A percentile compares a stretch with the other conserved stretches of the same genome.
phyloP scores from a whole-genome alignment of 2,888 invertebrate species.

The Abrostola tripartita region DNA sequence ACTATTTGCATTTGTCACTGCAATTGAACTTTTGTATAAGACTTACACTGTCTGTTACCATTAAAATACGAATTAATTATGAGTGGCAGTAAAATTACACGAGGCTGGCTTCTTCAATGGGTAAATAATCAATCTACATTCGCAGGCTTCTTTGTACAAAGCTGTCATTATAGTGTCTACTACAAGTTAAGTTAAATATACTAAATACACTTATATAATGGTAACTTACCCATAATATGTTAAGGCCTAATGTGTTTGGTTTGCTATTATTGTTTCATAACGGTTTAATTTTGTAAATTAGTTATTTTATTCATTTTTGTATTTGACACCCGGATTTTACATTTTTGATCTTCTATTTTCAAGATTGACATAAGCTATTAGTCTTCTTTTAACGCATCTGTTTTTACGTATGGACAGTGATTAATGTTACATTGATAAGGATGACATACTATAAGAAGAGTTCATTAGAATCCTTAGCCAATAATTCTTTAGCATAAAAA shows the following conservation, averaged over 20 bases:
- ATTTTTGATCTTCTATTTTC: slow-evolving; percentile 81
- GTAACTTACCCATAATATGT: slow-evolving; percentile 78
- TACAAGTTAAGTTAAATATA: slow-evolving; percentile 28
- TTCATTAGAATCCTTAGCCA: not conserved
- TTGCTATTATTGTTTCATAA: slow-evolving; percentile 53
- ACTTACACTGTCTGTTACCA: slow-evolving; percentile 46
- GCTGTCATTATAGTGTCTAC: slow-evolving; percentile 72
- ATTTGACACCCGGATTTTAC: slow-evolving; percentile 68
- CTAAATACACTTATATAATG: slow-evolving; percentile 39
- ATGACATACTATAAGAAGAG: slow-evolving; percentile 4
- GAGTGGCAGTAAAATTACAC: slow-evolving; percentile 72
- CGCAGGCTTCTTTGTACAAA: slow-evolving; percentile 82
- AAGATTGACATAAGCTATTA: slow-evolving; percentile 70
- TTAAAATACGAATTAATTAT: slow-evolving; percentile 51
- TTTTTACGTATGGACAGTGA: slow-evolving; percentile 32
- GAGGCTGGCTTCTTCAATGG: slow-evolving; percentile 71
- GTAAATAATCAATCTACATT: slow-evolving; percentile 55
- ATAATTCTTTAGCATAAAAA: too few species aligned
- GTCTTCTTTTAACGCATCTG: slow-evolving; percentile 38
- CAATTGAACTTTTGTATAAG: slow-evolving; percentile 78
- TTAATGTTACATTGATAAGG: slow-evolving; percentile 10
- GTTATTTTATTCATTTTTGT: slow-evolving; percentile 61
- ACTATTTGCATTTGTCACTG: slow-evolving; percentile 41
- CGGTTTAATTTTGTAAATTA: slow-evolving; percentile 52
- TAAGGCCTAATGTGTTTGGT: slow-evolving; percentile 36